Base-by-base conservation (phyloP, 2,888 invertebrate genomes). In the Lamellibrachia satsuma region DNA sequence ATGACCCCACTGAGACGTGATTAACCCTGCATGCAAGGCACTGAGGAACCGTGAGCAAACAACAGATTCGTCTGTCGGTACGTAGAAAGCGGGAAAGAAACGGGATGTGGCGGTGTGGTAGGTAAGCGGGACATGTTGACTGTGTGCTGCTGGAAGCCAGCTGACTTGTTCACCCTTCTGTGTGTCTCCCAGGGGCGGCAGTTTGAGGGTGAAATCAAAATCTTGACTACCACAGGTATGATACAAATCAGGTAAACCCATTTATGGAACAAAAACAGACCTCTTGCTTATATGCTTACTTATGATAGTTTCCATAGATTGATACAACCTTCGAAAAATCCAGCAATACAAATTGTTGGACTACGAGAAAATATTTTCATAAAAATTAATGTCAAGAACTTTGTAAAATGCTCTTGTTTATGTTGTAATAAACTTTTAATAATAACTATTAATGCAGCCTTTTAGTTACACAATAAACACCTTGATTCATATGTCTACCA, bases 11-110 rank as follows among this genome's bases (percentile, higher is more conserved):
- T 22, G 22, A 75, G 6, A n/a, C n/a, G 75, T 75, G 75, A 75
- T 75, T 75, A 75, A 75, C 75, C 75, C 22, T 75, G 75, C 75
- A 75, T 75, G 75, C 15, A 75, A 75, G 75, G 75, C 75, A 75
- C 75, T 75, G n/a, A 75, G 75, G 75, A 75, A 75, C 15, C 22
- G 22, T 22, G 75, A 75, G 6, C 55, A 55, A 7, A 55, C 75
- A 39, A 39, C 39, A 39, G 39, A 39, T 39, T 75, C 75, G 6
- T 11, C 75, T 75, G 22, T 75, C 75, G 75, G 75, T 75, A 75
- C 75, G 75, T 75, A 75, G 75, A 75, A 75, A 15, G 15, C 22
- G 75, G 22, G 75, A 75, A 15, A 15, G 15, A 75, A 75, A n/a
- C 75, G n/a, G 6, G 22, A 15, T n/a, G 15, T n/a, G n/a, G 15